Base-by-base conservation (phyloP, 2,888 invertebrate genomes). In the Elysia crispata region DNA sequence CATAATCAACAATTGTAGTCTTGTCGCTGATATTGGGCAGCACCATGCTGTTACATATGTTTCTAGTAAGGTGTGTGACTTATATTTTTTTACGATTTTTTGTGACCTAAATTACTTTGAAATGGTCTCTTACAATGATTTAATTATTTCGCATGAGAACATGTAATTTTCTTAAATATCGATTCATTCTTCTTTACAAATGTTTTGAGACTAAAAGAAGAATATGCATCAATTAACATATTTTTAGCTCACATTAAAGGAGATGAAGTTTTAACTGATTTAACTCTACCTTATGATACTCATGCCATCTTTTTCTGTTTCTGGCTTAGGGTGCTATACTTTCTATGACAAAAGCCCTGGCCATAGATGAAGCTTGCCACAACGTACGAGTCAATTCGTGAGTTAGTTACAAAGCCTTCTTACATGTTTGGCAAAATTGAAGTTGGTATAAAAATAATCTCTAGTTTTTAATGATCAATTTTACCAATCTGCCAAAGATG, bases 1-100 rank as follows among this genome's bases (percentile, higher is more conserved):
- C 81, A 90, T 91, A 33, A 91, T 91, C 75, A 91, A 91, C 77
- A 87, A 89, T 77, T 88, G 91, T n/a, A 91, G 91, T 83, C 84
- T 91, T 31, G 91, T 91, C 3, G 90, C 86, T 0, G 84, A 86
- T 74, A 89, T 91, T 20, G 91, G 90, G 15, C 91, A 91, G 79
- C 86, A 84, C 11, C 88, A 87, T 1, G 89, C 91, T 15, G 87
- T 90, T 25, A 86, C 90, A 0, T 91, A 91, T 81, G 90, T 88
- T 0, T 85, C 91, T n/a, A 89, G 90, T 1, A 91, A 91, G 89
- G 91, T 91, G 81, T 73, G 76, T 30, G 57, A 20, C 8, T 30
- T 20, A 3, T 30, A 1, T 60, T 15, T 60, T 23, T 60, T 60
- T 8, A 23, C 15, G 5, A 6, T 8, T 60, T 15, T 60, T 23